Base-by-base conservation (phyloP, 2,888 invertebrate genomes). In the Sarcophaga variegata region DNA sequence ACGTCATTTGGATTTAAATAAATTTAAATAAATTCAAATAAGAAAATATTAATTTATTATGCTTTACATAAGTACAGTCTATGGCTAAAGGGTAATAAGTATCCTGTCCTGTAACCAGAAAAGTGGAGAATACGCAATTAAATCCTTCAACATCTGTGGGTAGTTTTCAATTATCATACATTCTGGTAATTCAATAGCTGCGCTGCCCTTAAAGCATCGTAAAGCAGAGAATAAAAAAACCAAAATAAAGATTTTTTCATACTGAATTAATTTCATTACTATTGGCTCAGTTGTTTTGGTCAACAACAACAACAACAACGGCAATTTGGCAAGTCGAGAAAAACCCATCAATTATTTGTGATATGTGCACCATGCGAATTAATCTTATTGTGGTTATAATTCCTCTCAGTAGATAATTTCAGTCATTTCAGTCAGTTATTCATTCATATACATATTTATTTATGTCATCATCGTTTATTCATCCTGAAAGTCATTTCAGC, bases 261-360 rank as follows among this genome's bases (percentile, higher is more conserved):
- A 45, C 54, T 69, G 47, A 69, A 60, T 69, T 69, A 78, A 69
- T 67, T 54, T 59, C 20, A 45, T 25, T 67, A 10, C 45, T 45
- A n/a, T 20, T 67, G 45, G 3, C 25, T n/a, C 6, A n/a, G 22
- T 69, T 49, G 47, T 27, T 49, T n/a, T 20, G 49, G 8, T 14
- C 54, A 64, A 71, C 6, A 22, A 59, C 3, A 59, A 62, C 12
- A 22, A 59, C 17, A 59, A 62, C 12, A 37, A 64, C 37, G 37
- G 37, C 37, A 37, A 37, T 6, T 37, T 37, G 8, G 2, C 37
- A 37, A 37, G 37, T 2, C 37, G 10, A 37, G 37, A 6, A 37
- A 37, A 37, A 37, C 37, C 37, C 37, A 37, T 37, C 6, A 37
- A 37, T 37, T 37, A 37, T 37, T 37, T 37, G 37, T 6, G 37